These are phyloP conservation scores for Procambarus clarkii DNA, from an alignment of 1,140 invertebrate species.

Conservation along the genomic window DNA sequence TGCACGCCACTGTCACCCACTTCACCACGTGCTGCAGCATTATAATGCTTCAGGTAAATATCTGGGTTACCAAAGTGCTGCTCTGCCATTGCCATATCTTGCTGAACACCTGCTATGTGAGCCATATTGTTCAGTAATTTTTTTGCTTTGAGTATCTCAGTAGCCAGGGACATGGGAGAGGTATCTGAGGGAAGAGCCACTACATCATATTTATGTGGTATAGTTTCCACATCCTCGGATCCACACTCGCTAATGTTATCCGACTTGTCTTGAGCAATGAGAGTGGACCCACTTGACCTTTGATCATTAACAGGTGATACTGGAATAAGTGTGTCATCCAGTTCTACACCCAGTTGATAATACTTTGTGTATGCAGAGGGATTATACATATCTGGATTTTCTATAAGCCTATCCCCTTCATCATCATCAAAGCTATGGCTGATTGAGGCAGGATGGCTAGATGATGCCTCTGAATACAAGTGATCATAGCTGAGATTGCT, in stretches of 20 bases:
- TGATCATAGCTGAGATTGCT: slow-evolving; percentile 65
- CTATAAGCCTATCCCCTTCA: slow-evolving; percentile 48
- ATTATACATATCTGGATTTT: slow-evolving; percentile 59
- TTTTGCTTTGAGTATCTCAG: slow-evolving; percentile 61
- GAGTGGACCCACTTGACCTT: slow-evolving; percentile 33
- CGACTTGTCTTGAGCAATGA: neutral
- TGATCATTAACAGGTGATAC: slow-evolving; percentile 6
- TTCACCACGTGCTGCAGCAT: slow-evolving; percentile 21
- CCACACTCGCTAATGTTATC: neutral
- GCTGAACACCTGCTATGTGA: slow-evolving; percentile 38
- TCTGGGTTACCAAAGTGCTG: slow-evolving; percentile 49
- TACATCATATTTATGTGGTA: slow-evolving; percentile 54
- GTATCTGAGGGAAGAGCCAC: slow-evolving; percentile 3
- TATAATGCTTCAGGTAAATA: slow-evolving; percentile 48
- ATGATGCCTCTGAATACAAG: slow-evolving; percentile 67
- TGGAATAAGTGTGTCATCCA: slow-evolving; percentile 61
- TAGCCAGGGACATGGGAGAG: slow-evolving; percentile 51
- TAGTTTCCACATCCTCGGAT: slow-evolving; percentile 54
- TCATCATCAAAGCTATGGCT: slow-evolving; percentile 67
- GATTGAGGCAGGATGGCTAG: slow-evolving; percentile 54
- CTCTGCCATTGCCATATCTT: slow-evolving; percentile 20
- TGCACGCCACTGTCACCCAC: slow-evolving; percentile 59
- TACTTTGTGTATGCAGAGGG: slow-evolving; percentile 67
- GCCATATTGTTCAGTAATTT: slow-evolving; percentile 57
- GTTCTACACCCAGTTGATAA: slow-evolving; percentile 62